A percentile compares a stretch with the other conserved stretches of the same genome.
phyloP scores from a whole-genome alignment of 2,113 vertebrate genomes.

The Corynorhinus townsendii region DNA sequence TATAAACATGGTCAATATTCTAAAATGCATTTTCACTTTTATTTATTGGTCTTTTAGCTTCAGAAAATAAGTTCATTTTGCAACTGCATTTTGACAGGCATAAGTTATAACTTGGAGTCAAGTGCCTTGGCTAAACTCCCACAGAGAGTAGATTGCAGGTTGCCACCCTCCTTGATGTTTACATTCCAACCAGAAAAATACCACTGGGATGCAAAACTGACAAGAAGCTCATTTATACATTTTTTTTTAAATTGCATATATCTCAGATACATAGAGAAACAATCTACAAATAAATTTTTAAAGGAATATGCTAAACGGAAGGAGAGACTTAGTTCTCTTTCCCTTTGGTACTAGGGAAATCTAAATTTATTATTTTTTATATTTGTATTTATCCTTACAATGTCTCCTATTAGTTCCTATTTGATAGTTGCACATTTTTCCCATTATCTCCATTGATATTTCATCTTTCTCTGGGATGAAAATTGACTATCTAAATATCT shows the following conservation, averaged over 20 bases:
- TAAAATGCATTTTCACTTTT: background rate
- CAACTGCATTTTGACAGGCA: background rate
- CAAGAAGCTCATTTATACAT: background rate
- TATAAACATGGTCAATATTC: background rate
- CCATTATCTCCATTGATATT: background rate
- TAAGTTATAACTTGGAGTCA: background rate
- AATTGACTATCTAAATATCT: background rate
- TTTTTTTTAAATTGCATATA: background rate
- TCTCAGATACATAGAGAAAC: background rate
- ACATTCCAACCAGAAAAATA: background rate
- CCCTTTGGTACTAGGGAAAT: background rate
- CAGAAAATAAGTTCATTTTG: background rate
- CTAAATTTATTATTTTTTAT: background rate
- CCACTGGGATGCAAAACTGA: background rate
- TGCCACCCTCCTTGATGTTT: background rate
- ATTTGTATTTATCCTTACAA: background rate
- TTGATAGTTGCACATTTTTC: background rate
- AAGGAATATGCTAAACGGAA: background rate
- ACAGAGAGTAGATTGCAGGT: background rate
- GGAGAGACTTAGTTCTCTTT: background rate
- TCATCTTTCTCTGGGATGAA: background rate
- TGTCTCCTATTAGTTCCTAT: background rate
- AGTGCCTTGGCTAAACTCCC: background rate
- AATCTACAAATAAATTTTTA: background rate
- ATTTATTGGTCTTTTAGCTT: background rate